These are phyloP conservation scores for Oxyruncus cristatus DNA, from an alignment of 2,113 vertebrate species.

Conservation along the genomic window DNA sequence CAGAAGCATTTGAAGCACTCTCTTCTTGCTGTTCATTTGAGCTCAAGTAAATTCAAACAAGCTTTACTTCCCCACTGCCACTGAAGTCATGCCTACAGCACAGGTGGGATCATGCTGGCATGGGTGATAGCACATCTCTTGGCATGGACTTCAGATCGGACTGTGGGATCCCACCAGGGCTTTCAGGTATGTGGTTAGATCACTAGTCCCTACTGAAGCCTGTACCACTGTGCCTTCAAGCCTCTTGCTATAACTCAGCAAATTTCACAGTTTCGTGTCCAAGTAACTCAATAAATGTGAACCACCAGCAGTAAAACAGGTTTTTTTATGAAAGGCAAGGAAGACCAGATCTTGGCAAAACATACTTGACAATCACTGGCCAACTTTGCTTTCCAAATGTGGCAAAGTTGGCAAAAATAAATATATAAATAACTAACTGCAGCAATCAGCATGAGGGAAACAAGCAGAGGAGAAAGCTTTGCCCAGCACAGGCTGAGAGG, in stretches of 20 bases:
- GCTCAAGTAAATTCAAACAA: not conserved
- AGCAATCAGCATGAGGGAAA: not conserved
- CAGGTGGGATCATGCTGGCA: not conserved
- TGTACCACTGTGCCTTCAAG: not conserved
- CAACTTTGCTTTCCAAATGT: not conserved
- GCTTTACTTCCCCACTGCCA: not conserved
- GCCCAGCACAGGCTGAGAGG: conserved; percentile 49
- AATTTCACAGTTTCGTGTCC: not conserved
- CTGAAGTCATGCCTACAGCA: not conserved
- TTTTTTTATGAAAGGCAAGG: not conserved
- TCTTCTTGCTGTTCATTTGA: not conserved
- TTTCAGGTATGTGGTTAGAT: not conserved
- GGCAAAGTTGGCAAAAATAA: conserved; percentile 54
- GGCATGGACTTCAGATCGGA: not conserved
- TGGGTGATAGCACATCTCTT: not conserved
- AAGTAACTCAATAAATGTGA: not conserved
- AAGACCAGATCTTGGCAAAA: not conserved
- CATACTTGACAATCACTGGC: not conserved
- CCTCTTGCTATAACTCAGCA: not conserved
- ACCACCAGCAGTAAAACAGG: not conserved
- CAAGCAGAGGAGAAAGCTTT: conserved; percentile 13
- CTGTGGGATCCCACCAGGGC: not conserved
- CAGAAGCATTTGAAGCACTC: not conserved
- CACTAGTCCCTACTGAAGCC: not conserved
- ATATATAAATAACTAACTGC: conserved; percentile 34